Conservation (phyloP, 2,113 vertebrate genomes). For the Anhinga anhinga region DNA sequence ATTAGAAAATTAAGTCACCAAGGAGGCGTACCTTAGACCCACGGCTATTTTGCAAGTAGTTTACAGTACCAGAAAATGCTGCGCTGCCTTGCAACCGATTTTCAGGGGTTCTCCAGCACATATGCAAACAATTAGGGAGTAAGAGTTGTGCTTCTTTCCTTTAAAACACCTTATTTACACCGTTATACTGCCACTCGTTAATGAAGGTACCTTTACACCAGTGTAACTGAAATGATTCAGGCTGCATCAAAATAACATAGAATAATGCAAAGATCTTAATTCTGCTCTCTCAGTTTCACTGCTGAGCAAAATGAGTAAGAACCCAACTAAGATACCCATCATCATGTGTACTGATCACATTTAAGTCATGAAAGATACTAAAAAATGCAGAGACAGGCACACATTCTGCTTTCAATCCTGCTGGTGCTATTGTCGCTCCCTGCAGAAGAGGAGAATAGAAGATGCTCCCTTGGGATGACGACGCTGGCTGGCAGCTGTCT, state of each 20-base stretch:
- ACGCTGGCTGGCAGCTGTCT: neutral
- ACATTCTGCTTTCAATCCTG: neutral
- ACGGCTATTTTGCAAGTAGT: neutral
- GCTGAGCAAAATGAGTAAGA: neutral
- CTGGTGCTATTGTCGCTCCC: accelerated
- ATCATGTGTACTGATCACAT: accelerated
- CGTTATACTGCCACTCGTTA: neutral
- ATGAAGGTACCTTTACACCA: neutral
- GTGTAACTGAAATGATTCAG: neutral
- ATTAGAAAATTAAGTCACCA: neutral
- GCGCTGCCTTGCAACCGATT: neutral
- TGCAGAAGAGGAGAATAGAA: neutral
- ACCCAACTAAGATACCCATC: neutral
- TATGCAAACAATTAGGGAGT: neutral
- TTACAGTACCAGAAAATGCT: neutral
- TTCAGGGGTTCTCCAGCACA: neutral
- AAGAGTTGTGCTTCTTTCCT: neutral
- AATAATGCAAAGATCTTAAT: neutral
- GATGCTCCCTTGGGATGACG: neutral
- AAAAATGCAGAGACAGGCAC: neutral
- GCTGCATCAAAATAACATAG: neutral
- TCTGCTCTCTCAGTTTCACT: neutral
- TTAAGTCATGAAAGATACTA: neutral
- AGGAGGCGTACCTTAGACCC: neutral
- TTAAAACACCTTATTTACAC: neutral